phyloP scores from a whole-genome alignment of 2,797 vertebrate genomes.

The Ficedula albicollis region DNA sequence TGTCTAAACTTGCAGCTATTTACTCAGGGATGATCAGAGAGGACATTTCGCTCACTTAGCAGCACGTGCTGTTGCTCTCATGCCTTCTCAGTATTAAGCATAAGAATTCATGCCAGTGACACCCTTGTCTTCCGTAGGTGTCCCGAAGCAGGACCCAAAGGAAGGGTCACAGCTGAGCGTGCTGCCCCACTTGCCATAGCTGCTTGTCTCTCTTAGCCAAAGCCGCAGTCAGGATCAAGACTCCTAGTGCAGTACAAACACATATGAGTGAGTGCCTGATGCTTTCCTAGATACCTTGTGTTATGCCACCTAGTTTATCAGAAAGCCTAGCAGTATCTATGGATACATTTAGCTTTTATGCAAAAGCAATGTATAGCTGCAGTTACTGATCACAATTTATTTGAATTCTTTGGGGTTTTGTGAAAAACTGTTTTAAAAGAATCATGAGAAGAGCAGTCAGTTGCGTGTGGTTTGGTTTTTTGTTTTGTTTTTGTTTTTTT shows the following conservation, averaged over 20 bases:
- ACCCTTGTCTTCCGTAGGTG: background rate
- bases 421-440: background rate
- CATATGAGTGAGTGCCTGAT: background rate
- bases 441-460: background rate
- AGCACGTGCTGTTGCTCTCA: background rate
- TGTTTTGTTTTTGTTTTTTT: too few species aligned
- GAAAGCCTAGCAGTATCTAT: background rate
- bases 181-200: fast-evolving
- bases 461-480: background rate
- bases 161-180: background rate
- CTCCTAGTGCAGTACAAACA: background rate
- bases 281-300: background rate
- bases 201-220: background rate
- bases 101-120: background rate
- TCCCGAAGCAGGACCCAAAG: background rate
- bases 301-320: background rate
- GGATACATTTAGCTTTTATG: background rate
- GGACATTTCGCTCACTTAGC: background rate
- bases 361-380: background rate
- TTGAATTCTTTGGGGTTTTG: background rate
- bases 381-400: background rate
- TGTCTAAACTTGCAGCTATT: slow-evolving; percentile 24
- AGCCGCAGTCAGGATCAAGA: background rate
- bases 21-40: background rate
- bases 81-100: background rate